Percentiles rank a stretch among this genome's conserved stretches.
Evolutionary conservation across 2,888 invertebrate genomes (phyloP).

Genomic region (Anoplius nigerrimus): DNA sequence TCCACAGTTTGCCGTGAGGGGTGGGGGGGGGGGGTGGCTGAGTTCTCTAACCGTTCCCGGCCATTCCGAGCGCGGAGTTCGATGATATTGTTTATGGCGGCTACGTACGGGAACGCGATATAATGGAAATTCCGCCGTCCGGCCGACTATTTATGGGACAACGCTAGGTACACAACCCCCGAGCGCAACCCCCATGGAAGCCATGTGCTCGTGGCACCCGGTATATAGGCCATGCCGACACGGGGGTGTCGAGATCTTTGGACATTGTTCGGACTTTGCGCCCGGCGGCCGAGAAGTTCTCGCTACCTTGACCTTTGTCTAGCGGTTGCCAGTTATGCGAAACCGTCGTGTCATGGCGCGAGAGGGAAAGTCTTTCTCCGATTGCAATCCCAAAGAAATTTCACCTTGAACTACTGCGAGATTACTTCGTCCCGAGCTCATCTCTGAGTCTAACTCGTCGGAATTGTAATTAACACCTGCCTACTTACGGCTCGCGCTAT

Average conservation of each 20-base stretch:
- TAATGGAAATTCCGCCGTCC: slow-evolving; percentile 69
- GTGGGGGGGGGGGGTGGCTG: slow-evolving; percentile 39
- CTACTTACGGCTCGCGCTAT: too few relatives aligned
- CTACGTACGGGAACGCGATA: slow-evolving; percentile 63
- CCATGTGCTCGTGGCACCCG: neutral
- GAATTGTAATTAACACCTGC: too few relatives aligned
- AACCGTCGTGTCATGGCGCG: too few relatives aligned
- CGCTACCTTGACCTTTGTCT: too few relatives aligned
- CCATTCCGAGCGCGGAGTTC: slow-evolving; percentile 37
- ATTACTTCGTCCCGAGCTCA: too few relatives aligned
- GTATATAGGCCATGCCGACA: neutral
- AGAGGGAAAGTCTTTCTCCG: too few relatives aligned
- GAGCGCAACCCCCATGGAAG: neutral
- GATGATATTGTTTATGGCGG: slow-evolving; percentile 70
- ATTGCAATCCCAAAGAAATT: too few relatives aligned
- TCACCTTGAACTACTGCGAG: too few relatives aligned
- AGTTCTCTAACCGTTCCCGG: too few relatives aligned
- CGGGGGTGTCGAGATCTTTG: neutral
- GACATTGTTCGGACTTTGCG: neutral
- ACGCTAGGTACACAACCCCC: slow-evolving; percentile 23
- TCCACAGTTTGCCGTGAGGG: too few relatives aligned
- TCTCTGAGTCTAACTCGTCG: too few relatives aligned
- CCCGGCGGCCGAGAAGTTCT: neutral
- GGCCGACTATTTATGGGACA: slow-evolving; percentile 64
- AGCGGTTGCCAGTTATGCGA: too few relatives aligned